These are phyloP conservation scores for Stegophylla sp. DNA, from an alignment of 2,888 invertebrate genomes.

Conservation along the genomic window DNA sequence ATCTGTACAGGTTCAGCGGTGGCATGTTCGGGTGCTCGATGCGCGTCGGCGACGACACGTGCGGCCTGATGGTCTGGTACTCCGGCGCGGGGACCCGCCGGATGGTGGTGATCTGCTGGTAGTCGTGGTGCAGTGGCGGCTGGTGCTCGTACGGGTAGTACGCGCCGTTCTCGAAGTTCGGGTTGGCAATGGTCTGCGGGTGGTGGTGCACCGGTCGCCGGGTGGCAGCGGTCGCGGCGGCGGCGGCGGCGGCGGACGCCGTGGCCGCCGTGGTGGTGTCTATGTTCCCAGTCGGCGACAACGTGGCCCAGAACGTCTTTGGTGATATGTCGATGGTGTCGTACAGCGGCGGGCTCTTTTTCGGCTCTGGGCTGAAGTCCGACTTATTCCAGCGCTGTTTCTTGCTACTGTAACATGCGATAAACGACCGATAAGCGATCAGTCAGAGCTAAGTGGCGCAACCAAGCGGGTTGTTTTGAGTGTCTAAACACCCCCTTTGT, in stretches of 20 bases:
- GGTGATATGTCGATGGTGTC: constrained; percentile 55
- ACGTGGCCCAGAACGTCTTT: constrained; percentile 78
- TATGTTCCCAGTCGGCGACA: constrained; percentile 75
- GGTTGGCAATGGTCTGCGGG: constrained; percentile 59
- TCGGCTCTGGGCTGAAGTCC: constrained; percentile 52
- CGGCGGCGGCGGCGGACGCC: constrained; percentile 79
- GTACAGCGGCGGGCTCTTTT: constrained; percentile 48
- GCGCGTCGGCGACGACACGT: constrained; percentile 80
- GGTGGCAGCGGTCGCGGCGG: too few species aligned
- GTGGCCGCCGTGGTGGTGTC: constrained; percentile 61
- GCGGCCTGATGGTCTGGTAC: constrained; percentile 66
- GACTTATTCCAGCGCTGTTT: constrained; percentile 55
- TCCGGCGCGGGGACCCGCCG: constrained; percentile 58
- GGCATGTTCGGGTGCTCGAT: constrained; percentile 84
- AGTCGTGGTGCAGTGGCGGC: constrained; percentile 47
- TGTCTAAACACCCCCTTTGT: too few species aligned
- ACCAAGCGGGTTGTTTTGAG: too few species aligned
- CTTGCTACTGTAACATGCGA: constrained; percentile 2
- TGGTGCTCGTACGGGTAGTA: constrained; percentile 73
- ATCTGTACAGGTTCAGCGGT: constrained; percentile 73
- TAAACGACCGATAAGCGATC: neutral
- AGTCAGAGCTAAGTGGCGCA: neutral
- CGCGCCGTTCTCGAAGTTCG: constrained; percentile 74
- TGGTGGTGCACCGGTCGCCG: constrained; percentile 65
- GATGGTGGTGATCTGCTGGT: constrained; percentile 69